Conservation (phyloP, 2,888 invertebrate species). For the Tholera decimalis region DNA sequence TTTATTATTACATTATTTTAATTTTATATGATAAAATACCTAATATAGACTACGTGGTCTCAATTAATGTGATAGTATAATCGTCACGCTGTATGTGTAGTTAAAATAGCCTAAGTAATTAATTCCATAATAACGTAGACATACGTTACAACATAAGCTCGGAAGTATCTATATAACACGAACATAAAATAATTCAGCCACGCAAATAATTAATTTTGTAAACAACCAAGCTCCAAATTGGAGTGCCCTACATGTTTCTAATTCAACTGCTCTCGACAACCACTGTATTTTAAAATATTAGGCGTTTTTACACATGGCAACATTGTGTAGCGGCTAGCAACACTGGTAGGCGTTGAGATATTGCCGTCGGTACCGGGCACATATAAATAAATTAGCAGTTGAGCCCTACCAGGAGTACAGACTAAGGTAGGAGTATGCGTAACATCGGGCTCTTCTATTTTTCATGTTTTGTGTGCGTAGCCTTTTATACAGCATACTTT, state of each 20-base stretch:
- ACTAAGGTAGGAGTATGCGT: slow-evolving; percentile 52
- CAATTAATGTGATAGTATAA: no score
- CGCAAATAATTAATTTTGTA: slow-evolving; percentile 3
- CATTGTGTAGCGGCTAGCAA: slow-evolving; percentile 35
- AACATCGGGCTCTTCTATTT: slow-evolving; percentile 49
- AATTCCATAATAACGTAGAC: neutral
- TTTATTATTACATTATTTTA: no score
- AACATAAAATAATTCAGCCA: neutral
- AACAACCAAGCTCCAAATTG: slow-evolving; percentile 3
- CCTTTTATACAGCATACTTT: slow-evolving; percentile 18
- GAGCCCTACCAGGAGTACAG: slow-evolving; percentile 42
- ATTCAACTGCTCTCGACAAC: slow-evolving; percentile 1
- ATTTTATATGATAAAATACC: no score
- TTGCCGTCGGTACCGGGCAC: slow-evolving; percentile 44
- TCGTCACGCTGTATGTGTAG: no score
- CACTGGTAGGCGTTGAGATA: slow-evolving; percentile 53
- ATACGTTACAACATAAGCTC: neutral
- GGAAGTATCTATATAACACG: neutral
- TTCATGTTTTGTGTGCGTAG: slow-evolving; percentile 42
- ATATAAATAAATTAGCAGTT: slow-evolving; percentile 63
- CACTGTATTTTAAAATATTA: slow-evolving; percentile 22
- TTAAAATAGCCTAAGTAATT: neutral
- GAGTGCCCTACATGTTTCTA: neutral
- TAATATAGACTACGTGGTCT: no score
- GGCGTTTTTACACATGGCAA: slow-evolving; percentile 28